Evolutionary conservation across 2,113 vertebrate genomes (phyloP), one percentile per base, ranked within the genome.

Genomic region (Nasalis larvatus): DNA sequence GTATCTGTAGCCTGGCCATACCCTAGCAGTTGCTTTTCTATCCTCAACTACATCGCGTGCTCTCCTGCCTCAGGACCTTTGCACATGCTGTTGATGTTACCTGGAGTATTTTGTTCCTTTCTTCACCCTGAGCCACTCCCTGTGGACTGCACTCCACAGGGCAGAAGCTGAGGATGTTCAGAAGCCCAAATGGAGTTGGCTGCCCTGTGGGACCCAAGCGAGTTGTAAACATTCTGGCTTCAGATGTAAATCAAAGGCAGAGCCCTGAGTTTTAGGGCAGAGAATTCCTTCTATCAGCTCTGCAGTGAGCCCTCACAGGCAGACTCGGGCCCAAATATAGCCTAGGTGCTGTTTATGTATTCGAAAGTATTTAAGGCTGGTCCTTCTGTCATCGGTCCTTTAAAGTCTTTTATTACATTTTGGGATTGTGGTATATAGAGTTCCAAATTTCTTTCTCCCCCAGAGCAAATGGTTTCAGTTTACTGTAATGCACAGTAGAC

Each of bases 381-480:
- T 42, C 20, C 35, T 84, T 35, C 71, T 86, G 56, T 45, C 40
- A 8, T 45, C 18, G 17, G 20, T 74, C 47, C 27, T 83, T 60
- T 8, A 35, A 18, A 32, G 60, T 56, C 52, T 0, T n/a, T 86
- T 96, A 18, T 97, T 94, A 32, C 66, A 77, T 89, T 97, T 95
- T 74, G 93, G 0, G 25, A 89, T 47, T 88, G 56, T 4, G 3
- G 76, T 89, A 37, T 60, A 42, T 85, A 83, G 98, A 88, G 91
- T 78, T 86, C 47, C 6, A 60, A 16, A 23, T 27, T 88, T 95
- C 60, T 60, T 30, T 89, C 89, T 91, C 78, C 77, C 86, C 40
- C 77, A 92, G 86, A 94, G 87, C 56, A 96, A 83, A 89, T 49
- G 21, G 42, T 89, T 96, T 94, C 18, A 35, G 30, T 94, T 52